These are phyloP conservation scores for Morpho achilles DNA, from an alignment of 2,888 invertebrate species.

Conservation along the genomic window DNA sequence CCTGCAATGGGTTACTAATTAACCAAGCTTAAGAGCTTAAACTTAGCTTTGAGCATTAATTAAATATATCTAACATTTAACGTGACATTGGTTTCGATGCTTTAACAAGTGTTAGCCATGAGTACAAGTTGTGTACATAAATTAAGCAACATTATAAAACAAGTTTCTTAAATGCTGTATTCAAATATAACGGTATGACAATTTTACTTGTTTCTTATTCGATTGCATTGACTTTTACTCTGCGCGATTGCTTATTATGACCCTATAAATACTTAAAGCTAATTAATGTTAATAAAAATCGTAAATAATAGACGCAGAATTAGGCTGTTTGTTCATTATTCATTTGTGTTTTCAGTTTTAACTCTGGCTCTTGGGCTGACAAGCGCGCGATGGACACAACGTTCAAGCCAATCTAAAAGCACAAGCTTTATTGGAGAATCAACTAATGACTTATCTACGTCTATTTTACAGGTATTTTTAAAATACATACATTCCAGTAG, in stretches of 20 bases:
- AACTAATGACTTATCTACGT: slow-evolving; percentile 71
- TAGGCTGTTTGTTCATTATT: too few relatives aligned
- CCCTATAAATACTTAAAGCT: too few relatives aligned
- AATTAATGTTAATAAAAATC: too few relatives aligned
- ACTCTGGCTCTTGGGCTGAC: slow-evolving; percentile 47
- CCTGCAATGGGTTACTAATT: too few relatives aligned
- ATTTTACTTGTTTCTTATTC: slow-evolving; percentile 1
- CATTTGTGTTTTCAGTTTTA: slow-evolving; percentile 21
- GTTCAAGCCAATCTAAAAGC: slow-evolving; percentile 51
- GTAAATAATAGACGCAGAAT: too few relatives aligned
- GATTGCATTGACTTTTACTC: background rate
- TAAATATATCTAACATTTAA: too few relatives aligned
- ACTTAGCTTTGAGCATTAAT: too few relatives aligned
- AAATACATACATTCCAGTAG: background rate
- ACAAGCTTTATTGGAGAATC: slow-evolving; percentile 74
- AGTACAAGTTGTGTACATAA: too few relatives aligned
- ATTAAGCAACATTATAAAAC: background rate
- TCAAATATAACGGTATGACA: slow-evolving; percentile 7
- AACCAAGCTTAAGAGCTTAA: too few relatives aligned
- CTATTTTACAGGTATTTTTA: slow-evolving; percentile 67
- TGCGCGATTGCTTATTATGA: too few relatives aligned
- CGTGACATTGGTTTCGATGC: too few relatives aligned
- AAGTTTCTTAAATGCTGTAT: slow-evolving; percentile 7
- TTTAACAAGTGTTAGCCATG: too few relatives aligned
- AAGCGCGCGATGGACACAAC: slow-evolving; percentile 58